Conservation (phyloP, 2,888 invertebrate genomes). For the Oxytorus armatus region DNA sequence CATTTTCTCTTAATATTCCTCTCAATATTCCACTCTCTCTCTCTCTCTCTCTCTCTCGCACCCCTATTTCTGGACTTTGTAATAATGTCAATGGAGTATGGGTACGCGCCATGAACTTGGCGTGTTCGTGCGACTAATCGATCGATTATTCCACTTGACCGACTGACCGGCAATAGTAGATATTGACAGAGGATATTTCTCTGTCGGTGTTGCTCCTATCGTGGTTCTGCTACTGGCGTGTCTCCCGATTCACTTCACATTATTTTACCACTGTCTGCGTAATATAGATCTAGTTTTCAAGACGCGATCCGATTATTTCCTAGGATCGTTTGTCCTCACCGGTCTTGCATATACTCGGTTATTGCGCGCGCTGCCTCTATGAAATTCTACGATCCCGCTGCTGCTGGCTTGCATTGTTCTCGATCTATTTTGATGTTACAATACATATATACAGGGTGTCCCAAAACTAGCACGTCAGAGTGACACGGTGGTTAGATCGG, state of each 20-base stretch:
- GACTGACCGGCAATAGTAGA: constrained; percentile 59
- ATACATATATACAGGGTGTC: too few relatives aligned
- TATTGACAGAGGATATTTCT: constrained; percentile 34
- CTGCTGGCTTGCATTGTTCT: constrained; percentile 58
- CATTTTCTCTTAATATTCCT: constrained; percentile 20
- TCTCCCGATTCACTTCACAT: constrained; percentile 33
- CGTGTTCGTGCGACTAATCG: constrained; percentile 64
- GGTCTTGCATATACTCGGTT: constrained; percentile 63
- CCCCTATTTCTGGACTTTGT: too few relatives aligned
- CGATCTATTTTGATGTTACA: constrained; percentile 40
- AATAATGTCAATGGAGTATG: constrained; percentile 30
- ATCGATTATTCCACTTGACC: constrained; percentile 66
- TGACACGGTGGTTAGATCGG: too few relatives aligned
- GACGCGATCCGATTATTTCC: constrained; percentile 66
- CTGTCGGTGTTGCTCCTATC: not conserved
- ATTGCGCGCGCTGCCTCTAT: constrained; percentile 49
- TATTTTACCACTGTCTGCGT: constrained; percentile 24
- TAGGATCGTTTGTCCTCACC: constrained; percentile 56
- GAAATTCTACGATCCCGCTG: constrained; percentile 56
- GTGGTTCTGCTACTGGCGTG: constrained; percentile 21
- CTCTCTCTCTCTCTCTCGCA: too few relatives aligned
- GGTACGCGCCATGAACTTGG: constrained; percentile 26
- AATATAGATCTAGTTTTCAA: constrained; percentile 10
- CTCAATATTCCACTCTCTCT: not conserved
- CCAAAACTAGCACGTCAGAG: too few relatives aligned